Evolutionary conservation across 1,140 invertebrate species (phyloP).

Genomic region (Hyposmocoma kahamanoa): DNA sequence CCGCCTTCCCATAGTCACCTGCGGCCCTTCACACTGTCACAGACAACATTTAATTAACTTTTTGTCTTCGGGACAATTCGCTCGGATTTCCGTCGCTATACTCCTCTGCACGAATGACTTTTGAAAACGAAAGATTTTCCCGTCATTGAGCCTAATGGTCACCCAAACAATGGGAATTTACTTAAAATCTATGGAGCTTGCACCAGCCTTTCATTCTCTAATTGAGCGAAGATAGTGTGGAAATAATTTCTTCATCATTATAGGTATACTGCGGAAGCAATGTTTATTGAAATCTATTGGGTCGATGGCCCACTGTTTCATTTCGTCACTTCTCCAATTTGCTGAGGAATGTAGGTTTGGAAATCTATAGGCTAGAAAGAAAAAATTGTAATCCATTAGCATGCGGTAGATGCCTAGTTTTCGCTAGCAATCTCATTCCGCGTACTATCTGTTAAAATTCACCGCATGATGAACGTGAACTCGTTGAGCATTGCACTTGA

Average conservation of each 20-base stretch:
- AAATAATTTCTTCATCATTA: no score
- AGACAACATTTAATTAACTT: slow-evolving; percentile 55
- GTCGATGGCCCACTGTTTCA: no score
- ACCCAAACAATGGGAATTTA: background rate
- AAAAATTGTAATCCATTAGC: no score
- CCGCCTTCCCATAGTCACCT: slow-evolving; percentile 66
- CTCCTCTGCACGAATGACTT: slow-evolving; percentile 1
- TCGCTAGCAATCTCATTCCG: background rate
- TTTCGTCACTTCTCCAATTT: no score
- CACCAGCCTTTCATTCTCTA: no score
- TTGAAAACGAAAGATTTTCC: slow-evolving; percentile 18
- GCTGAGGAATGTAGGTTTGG: no score
- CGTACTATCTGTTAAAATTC: background rate
- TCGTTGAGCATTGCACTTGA: slow-evolving; percentile 33
- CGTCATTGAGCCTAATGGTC: slow-evolving; percentile 5
- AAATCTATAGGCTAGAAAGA: no score
- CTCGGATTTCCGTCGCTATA: slow-evolving; percentile 24
- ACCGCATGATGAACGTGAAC: background rate
- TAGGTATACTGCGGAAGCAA: no score
- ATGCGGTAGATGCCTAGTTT: background rate
- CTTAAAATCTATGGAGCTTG: no score
- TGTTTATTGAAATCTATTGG: no score
- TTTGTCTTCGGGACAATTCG: slow-evolving; percentile 40
- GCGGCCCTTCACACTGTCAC: slow-evolving; percentile 36
- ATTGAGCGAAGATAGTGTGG: no score